Percentiles rank a stretch among this genome's conserved stretches.
Conservation (phyloP, 2,888 invertebrate species). For the Apamea monoglypha region DNA sequence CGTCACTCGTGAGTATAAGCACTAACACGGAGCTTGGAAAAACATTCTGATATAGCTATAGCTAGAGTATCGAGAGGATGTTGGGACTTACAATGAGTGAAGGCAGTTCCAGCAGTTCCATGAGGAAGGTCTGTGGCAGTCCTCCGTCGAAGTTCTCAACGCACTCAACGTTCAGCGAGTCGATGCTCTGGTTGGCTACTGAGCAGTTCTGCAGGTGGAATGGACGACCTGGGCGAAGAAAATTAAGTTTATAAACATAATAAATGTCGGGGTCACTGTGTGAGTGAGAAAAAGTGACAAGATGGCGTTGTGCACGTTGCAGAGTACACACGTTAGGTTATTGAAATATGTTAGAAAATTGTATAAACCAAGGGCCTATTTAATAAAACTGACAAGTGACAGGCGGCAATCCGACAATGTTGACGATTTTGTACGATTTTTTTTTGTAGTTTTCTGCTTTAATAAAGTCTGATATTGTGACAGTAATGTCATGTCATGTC, state of each 20-base stretch:
- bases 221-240: conserved; percentile 93
- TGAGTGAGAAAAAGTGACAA: no score
- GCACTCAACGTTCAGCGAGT: conserved; percentile 96
- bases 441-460: neutral
- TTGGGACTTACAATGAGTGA: conserved; percentile 85
- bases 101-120: conserved; percentile 94
- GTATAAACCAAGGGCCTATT: no score
- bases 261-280: no score
- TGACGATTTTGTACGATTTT: neutral
- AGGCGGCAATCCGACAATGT: neutral
- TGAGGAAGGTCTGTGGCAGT: conserved; percentile 95
- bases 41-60: neutral
- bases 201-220: conserved; percentile 97
- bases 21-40: neutral
- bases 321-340: neutral
- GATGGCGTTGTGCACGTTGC: no score
- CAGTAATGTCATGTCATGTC: neutral
- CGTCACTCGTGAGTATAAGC: neutral
- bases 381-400: neutral
- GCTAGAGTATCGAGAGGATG: neutral
- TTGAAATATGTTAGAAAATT: neutral
- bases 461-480: neutral
- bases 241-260: neutral
- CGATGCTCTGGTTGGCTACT: conserved; percentile 96
- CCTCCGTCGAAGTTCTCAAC: conserved; percentile 97